Conservation (phyloP, 2,797 vertebrate genomes). For the Onychomys torridus region DNA sequence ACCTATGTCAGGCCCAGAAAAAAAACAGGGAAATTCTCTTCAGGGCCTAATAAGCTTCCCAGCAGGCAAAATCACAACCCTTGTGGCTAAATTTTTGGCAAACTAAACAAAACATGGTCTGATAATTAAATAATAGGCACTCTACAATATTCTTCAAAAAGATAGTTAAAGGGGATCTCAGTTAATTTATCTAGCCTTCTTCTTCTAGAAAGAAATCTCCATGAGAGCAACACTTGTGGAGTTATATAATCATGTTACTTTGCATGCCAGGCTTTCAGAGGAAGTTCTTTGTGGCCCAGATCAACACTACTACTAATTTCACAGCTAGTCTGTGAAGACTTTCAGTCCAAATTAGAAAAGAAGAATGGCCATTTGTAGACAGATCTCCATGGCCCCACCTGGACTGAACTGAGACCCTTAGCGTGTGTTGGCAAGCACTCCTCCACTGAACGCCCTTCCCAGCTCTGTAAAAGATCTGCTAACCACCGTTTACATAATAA, state of each 20-base stretch:
- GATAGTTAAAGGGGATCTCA: neutral
- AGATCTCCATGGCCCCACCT: neutral
- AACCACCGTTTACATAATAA: constrained; percentile 35
- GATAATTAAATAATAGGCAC: neutral
- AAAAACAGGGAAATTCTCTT: neutral
- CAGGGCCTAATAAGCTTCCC: neutral
- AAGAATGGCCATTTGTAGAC: neutral
- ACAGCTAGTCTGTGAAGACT: constrained; percentile 14
- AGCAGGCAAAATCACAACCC: neutral
- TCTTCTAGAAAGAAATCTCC: constrained; percentile 30
- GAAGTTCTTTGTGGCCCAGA: neutral
- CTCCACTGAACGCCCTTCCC: neutral
- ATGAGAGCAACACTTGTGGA: neutral
- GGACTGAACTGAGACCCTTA: neutral
- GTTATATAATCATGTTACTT: neutral
- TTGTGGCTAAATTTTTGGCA: neutral
- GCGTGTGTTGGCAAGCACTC: neutral
- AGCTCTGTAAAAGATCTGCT: neutral
- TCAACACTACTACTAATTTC: neutral
- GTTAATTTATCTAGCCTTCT: neutral
- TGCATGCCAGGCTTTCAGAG: neutral
- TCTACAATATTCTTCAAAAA: constrained; percentile 23
- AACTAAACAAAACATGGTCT: neutral
- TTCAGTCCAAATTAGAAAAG: constrained; percentile 24
- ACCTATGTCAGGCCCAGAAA: neutral